phyloP scores from a whole-genome alignment of 2,113 vertebrate genomes.

The Struthidea cinerea region DNA sequence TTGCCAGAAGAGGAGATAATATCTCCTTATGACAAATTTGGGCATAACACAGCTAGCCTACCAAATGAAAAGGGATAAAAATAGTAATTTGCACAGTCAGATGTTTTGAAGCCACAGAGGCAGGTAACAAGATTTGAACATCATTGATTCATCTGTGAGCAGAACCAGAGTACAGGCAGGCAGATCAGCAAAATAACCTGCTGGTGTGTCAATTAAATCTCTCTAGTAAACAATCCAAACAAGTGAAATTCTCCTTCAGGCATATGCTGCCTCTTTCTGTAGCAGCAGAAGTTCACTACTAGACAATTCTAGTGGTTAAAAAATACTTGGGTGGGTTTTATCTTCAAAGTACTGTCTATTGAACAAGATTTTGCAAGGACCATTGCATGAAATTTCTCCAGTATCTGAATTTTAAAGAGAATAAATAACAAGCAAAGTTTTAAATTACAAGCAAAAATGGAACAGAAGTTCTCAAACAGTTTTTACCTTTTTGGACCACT shows the following conservation, averaged over 20 bases:
- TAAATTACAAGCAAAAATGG: neutral
- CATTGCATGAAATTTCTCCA: neutral
- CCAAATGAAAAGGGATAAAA: constrained; percentile 2
- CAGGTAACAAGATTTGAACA: constrained; percentile 36
- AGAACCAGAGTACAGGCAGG: neutral
- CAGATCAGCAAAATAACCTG: constrained; percentile 13
- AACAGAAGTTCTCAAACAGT: neutral
- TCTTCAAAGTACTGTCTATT: neutral
- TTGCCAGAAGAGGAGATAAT: constrained; percentile 6
- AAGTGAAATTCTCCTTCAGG: neutral
- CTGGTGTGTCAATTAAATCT: constrained; percentile 18
- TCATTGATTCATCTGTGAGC: neutral
- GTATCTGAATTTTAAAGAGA: neutral
- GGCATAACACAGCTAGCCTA: constrained; percentile 1
- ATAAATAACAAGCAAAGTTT: neutral
- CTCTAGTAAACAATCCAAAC: neutral
- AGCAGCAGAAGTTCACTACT: neutral
- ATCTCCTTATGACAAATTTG: neutral
- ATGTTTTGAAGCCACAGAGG: constrained; percentile 25
- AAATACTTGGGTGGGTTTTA: neutral
- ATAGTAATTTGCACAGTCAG: constrained; percentile 49
- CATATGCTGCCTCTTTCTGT: neutral
- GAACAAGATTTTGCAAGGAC: neutral
- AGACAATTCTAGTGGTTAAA: neutral
- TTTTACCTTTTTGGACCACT: neutral